These are phyloP conservation scores for Ceratoteleas bidentatus DNA, from an alignment of 1,140 invertebrate genomes.

Conservation along the genomic window DNA sequence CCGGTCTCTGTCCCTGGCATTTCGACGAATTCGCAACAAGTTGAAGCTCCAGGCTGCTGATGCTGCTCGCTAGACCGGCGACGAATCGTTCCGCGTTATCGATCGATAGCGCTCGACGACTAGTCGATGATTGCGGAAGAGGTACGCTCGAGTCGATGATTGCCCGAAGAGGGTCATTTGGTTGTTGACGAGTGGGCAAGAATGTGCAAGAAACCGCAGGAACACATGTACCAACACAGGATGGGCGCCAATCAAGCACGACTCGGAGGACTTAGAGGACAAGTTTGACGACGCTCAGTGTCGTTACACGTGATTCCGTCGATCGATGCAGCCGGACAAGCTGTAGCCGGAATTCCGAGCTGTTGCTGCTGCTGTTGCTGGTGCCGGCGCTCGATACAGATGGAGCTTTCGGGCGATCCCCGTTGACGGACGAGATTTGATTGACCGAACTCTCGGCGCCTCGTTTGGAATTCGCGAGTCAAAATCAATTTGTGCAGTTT, in stretches of 20 bases:
- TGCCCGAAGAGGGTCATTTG: conserved; percentile 17
- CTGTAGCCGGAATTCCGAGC: not conserved
- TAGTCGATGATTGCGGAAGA: conserved; percentile 55
- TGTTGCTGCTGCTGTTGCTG: conserved; percentile 3
- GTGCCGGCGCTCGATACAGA: conserved; percentile 7
- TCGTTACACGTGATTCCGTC: conserved; percentile 27
- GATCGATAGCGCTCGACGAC: conserved; percentile 57
- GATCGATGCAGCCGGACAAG: conserved; percentile 31
- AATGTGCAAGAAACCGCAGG: not conserved
- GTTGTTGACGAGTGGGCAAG: conserved; percentile 7
- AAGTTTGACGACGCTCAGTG: not conserved
- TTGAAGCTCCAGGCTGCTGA: conserved; percentile 48
- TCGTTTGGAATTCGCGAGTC: conserved; percentile 18
- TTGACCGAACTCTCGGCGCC: conserved; percentile 13
- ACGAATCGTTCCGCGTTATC: conserved; percentile 57
- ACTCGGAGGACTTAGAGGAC: not conserved
- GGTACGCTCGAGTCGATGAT: conserved; percentile 52
- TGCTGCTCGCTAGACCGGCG: conserved; percentile 28
- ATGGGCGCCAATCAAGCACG: not conserved
- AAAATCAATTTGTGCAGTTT: conserved; percentile 32
- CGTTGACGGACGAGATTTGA: conserved; percentile 25
- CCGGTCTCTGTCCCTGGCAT: conserved; percentile 42
- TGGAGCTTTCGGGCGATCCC: conserved; percentile 18
- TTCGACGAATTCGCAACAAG: conserved; percentile 54
- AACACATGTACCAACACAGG: conserved; percentile 15